Evolutionary conservation across 2,113 vertebrate species (phyloP).

Genomic region (Columba livia): DNA sequence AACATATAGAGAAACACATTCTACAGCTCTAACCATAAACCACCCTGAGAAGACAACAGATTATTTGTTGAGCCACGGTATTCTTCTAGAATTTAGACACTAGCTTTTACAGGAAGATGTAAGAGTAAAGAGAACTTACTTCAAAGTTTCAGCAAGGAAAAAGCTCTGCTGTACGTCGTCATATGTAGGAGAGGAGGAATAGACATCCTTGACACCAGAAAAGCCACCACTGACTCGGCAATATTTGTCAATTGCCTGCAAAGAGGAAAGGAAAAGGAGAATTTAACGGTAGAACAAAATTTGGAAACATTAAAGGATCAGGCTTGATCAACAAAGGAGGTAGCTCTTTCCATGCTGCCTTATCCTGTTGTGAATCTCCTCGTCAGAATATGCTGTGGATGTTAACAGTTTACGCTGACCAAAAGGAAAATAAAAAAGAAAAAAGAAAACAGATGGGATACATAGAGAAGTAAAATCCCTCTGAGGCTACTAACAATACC

Average conservation of each 20-base stretch:
- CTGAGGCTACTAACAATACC: neutral
- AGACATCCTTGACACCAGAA: conserved; percentile 97
- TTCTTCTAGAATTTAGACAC: neutral
- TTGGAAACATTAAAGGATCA: neutral
- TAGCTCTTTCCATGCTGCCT: neutral
- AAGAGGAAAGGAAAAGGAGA: neutral
- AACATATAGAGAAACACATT: neutral
- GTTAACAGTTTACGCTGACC: neutral
- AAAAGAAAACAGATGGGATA: neutral
- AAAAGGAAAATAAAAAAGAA: neutral
- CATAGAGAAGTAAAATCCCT: neutral
- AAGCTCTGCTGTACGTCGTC: conserved; percentile 99
- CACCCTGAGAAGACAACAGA: neutral
- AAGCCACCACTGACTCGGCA: conserved; percentile 95
- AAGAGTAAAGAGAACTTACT: conserved; percentile 79
- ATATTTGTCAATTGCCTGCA: conserved; percentile 95
- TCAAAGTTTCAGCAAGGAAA: conserved; percentile 97
- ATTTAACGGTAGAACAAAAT: neutral
- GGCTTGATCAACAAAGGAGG: neutral
- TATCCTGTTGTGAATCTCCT: neutral
- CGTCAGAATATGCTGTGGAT: neutral
- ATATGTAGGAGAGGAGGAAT: conserved; percentile 90
- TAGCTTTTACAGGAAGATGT: neutral
- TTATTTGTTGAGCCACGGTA: neutral
- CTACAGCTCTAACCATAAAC: neutral